Conservation (phyloP, 1,140 invertebrate genomes). For the Eriocheir sinensis region DNA sequence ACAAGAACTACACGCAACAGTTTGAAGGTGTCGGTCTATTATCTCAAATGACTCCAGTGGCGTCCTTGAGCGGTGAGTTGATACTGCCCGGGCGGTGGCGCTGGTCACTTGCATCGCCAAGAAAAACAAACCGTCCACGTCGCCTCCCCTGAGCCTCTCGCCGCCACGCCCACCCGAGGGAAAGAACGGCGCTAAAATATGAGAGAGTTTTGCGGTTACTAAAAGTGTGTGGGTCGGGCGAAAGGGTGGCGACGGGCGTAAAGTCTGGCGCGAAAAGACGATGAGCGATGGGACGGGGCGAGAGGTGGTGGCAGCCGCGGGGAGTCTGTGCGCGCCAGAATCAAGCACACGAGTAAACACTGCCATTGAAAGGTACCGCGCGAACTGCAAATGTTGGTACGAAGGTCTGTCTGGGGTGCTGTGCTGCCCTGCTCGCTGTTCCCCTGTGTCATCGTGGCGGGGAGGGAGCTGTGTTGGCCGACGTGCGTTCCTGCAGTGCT, state of each 20-base stretch:
- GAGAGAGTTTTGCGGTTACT: not conserved
- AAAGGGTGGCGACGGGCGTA: not conserved
- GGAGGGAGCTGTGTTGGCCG: not conserved
- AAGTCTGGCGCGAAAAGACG: not conserved
- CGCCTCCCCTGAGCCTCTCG: not conserved
- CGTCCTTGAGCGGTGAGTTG: constrained; percentile 54
- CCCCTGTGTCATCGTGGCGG: not conserved
- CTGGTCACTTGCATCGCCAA: not conserved
- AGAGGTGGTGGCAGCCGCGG: not conserved
- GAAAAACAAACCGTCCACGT: not conserved
- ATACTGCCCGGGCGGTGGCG: not conserved
- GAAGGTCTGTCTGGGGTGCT: constrained; percentile 33
- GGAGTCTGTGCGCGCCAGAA: constrained; percentile 16
- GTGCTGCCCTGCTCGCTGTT: not conserved
- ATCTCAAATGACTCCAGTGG: constrained; percentile 55
- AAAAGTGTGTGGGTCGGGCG: not conserved
- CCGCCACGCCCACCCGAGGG: not conserved
- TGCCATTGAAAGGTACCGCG: constrained; percentile 56
- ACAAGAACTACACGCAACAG: constrained; percentile 46
- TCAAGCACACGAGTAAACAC: constrained; percentile 64
- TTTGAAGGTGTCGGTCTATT: constrained; percentile 52
- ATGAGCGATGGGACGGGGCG: constrained; percentile 29
- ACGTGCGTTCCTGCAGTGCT: not conserved
- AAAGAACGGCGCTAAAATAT: not conserved
- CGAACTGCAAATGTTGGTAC: constrained; percentile 49